Evolutionary conservation across 2,888 invertebrate genomes (phyloP).

Genomic region (Apocheima hispidaria): DNA sequence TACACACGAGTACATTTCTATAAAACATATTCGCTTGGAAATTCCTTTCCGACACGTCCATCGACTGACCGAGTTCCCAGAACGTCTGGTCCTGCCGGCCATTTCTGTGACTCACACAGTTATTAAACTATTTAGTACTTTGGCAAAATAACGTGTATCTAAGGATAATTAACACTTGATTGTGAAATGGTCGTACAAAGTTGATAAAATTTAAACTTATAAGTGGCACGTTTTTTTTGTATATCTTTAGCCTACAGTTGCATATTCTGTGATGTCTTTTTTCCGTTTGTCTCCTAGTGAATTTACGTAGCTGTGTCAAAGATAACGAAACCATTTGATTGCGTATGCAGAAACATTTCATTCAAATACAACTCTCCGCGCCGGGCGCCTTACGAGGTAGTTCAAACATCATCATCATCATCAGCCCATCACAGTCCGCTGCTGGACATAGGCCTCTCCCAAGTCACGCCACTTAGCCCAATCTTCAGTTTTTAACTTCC

Average conservation of each 20-base stretch:
- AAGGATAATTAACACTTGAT: background rate
- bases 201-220: background rate
- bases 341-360: too few relatives aligned
- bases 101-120: conserved; percentile 37
- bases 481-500: too few relatives aligned
- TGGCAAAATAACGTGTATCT: background rate
- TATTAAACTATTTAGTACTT: conserved; percentile 14
- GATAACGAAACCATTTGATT: too few relatives aligned
- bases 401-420: too few relatives aligned
- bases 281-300: background rate
- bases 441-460: too few relatives aligned
- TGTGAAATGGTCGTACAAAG: conserved; percentile 13
- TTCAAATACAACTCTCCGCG: too few relatives aligned
- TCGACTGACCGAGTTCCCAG: conserved; percentile 43
- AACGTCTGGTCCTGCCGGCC: conserved; percentile 42
- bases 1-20: background rate
- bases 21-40: conserved; percentile 2
- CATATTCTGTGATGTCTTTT: conserved; percentile 17
- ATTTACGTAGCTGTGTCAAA: too few relatives aligned
- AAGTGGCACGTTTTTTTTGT: conserved; percentile 8
- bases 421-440: too few relatives aligned
- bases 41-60: conserved; percentile 30
- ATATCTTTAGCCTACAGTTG: background rate
- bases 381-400: too few relatives aligned
- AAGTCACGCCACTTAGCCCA: too few relatives aligned